Percentiles rank a stretch among this genome's conserved stretches.
Evolutionary conservation across 2,113 vertebrate genomes (phyloP).

Genomic region (Phodopus roborovskii): DNA sequence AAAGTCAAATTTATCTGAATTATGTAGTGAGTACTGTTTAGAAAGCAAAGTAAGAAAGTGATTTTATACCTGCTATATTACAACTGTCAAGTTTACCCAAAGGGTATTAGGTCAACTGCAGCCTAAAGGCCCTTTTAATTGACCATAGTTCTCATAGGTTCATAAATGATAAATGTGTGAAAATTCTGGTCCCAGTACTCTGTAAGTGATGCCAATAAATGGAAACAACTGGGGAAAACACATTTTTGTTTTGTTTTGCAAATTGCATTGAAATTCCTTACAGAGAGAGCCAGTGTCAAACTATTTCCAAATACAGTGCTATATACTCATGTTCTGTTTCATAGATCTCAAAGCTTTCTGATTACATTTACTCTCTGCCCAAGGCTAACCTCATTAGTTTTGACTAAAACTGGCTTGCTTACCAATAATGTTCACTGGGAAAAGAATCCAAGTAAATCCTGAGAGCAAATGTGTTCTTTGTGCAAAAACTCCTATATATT

Average conservation of each 20-base stretch:
- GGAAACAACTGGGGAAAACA: background rate
- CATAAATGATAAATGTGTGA: constrained; percentile 1
- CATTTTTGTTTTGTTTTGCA: constrained; percentile 15
- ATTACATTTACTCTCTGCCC: background rate
- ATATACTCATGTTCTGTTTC: background rate
- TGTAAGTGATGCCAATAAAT: background rate
- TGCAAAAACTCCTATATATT: background rate
- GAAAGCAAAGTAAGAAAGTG: background rate
- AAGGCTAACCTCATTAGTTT: background rate
- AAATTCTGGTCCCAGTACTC: background rate
- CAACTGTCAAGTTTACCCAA: background rate
- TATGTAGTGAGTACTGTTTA: background rate
- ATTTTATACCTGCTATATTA: background rate
- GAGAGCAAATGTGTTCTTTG: background rate
- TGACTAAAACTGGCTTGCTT: background rate
- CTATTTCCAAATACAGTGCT: background rate
- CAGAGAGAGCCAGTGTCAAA: background rate
- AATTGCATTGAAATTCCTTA: background rate
- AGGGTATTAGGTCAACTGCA: background rate
- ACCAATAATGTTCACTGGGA: background rate
- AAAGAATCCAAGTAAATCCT: background rate
- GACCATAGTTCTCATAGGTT: background rate
- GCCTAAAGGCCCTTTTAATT: background rate
- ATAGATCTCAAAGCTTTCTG: background rate
- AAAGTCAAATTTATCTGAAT: background rate